Evolutionary conservation across 2,113 vertebrate genomes (phyloP).

Genomic region (Pongo pygmaeus): DNA sequence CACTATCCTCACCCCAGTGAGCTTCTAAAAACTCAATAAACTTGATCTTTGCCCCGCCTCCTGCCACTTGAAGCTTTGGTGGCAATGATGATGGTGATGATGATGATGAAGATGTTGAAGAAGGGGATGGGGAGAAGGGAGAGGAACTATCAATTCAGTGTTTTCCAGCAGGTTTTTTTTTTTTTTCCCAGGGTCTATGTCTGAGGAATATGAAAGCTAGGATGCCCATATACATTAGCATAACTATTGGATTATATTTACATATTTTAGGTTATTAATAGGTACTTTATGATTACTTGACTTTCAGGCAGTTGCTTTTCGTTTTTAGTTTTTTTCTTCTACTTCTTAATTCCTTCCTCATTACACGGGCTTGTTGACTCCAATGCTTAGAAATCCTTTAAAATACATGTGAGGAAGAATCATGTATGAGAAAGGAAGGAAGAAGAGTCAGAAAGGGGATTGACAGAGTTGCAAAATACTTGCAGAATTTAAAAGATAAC

Average conservation of each 20-base stretch:
- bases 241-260: not conserved
- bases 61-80: not conserved
- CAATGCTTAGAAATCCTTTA: not conserved
- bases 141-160: not conserved
- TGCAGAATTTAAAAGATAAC: constrained; percentile 48
- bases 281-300: constrained; percentile 19
- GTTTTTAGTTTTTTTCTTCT: not conserved
- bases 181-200: not conserved
- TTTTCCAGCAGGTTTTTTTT: not conserved
- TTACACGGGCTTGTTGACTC: not conserved
- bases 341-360: not conserved
- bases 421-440: not conserved
- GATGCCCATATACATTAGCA: not conserved
- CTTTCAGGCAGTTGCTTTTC: not conserved
- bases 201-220: not conserved
- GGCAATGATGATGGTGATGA: not conserved
- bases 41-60: not conserved
- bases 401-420: not conserved
- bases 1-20: not conserved
- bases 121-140: fast-evolving
- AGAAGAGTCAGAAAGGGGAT: not conserved
- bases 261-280: not conserved
- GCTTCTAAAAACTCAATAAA: not conserved
- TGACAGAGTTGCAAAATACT: not conserved
- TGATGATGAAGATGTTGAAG: not conserved